These are phyloP conservation scores for Ips nitidus DNA, from an alignment of 1,140 invertebrate species.

Conservation along the genomic window DNA sequence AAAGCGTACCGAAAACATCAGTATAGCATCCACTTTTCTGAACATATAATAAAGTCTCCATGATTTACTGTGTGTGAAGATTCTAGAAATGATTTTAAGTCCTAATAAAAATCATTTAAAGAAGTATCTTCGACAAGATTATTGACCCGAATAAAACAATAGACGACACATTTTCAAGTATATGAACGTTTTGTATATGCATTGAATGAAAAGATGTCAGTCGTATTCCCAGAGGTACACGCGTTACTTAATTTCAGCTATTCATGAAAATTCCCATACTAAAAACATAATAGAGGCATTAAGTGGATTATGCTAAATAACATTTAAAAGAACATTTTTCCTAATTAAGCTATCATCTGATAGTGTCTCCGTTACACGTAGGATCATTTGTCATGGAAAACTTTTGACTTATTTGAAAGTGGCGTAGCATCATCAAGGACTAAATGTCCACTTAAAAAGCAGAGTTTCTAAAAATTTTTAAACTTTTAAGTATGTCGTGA, in stretches of 20 bases:
- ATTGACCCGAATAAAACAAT: constrained; percentile 30
- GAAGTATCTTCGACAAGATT: neutral
- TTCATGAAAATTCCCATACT: constrained; percentile 29
- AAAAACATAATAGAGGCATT: constrained; percentile 25
- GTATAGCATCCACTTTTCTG: too few species aligned
- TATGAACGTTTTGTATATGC: constrained; percentile 17
- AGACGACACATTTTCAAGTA: constrained; percentile 19
- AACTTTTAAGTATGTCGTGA: constrained; percentile 32
- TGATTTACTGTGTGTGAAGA: too few species aligned
- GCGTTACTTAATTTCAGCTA: constrained; percentile 29
- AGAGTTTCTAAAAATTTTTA: constrained; percentile 14
- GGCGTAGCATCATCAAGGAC: neutral
- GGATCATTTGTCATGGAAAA: constrained; percentile 10
- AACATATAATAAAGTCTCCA: too few species aligned
- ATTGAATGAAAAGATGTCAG: constrained; percentile 32
- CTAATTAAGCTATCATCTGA: constrained; percentile 25
- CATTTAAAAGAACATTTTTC: constrained; percentile 27
- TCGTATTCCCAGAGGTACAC: constrained; percentile 24
- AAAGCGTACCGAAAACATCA: too few species aligned
- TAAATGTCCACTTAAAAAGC: neutral
- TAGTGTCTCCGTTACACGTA: constrained; percentile 1
- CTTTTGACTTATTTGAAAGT: neutral
- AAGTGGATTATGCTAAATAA: constrained; percentile 31
- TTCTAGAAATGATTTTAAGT: too few species aligned
- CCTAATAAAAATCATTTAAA: too few species aligned